Evolutionary conservation across 2,888 invertebrate genomes (phyloP), one percentile per base, ranked within the genome.

Genomic region (Timandra comae): DNA sequence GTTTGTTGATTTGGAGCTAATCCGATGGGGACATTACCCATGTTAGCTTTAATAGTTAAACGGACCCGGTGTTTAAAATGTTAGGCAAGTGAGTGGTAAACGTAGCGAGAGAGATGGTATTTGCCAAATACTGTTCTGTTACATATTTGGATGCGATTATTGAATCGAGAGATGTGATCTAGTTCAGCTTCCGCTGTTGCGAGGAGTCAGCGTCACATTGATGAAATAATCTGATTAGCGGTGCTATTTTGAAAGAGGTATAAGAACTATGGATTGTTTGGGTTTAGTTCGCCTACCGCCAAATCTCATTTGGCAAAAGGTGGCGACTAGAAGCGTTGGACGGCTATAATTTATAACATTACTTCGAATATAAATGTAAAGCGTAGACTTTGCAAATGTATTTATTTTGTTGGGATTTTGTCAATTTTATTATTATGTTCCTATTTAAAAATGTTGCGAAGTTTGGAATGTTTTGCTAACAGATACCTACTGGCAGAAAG

Each of bases 221-320:
- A 46, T 57, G 52, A 51, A 57, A 46, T 65, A 65, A 69, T 64
- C 69, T 67, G 62, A 66, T 75, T 64, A 78, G 78, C 64, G 82
- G 82, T 84, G 82, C 82, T 84, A 84, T 81, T 76, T 70, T 73
- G 40, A 66, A 71, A 70, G 66, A 62, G 71, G 64, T 79, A 71
- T 73, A n/a, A n/a, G n/a, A n/a, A 75, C 54, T 75, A 69, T 69
- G 63, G 61, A 24, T 10, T 59, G 58, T 56, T 56, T 57, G 50
- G 54, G 45, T 51, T 63, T 68, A 60, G 67, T 50, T 46, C 56
- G 61, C 67, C 60, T 54, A 61, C 67, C 68, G 62, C 60, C 66
- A 5, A 63, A 56, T 36, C 10, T 8, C 25, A 12, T 8, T 26
- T 29, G 11, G 12, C 13, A 20, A 16, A 10, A 30, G 6, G 8